Evolutionary conservation across 1,140 invertebrate species (phyloP).

Genomic region (Cyrtorhinus lividipennis): DNA sequence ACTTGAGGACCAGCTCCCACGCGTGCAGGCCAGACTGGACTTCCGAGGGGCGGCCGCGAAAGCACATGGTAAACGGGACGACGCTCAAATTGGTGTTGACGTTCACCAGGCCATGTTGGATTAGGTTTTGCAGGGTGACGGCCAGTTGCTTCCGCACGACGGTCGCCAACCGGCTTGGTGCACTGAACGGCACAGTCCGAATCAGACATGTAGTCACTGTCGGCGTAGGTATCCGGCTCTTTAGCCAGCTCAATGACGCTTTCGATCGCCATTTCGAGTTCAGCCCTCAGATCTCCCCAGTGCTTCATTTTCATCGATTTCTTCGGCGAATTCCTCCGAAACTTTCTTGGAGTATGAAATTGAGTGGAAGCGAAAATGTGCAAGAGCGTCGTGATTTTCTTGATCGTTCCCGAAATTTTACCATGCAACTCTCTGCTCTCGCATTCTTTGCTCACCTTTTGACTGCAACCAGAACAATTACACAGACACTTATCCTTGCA

Average conservation of each 20-base stretch:
- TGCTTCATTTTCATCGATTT: constrained; percentile 72
- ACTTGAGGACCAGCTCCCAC: constrained; percentile 82
- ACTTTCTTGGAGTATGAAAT: constrained; percentile 48
- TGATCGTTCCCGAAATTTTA: constrained; percentile 53
- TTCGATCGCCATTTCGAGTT: constrained; percentile 78
- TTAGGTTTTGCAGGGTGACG: constrained; percentile 70
- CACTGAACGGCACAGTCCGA: constrained; percentile 41
- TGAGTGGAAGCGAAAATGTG: constrained; percentile 88
- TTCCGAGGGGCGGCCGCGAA: constrained; percentile 43
- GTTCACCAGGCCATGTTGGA: constrained; percentile 79
- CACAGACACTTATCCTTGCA: constrained; percentile 17
- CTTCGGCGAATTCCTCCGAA: constrained; percentile 71
- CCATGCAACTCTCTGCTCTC: constrained; percentile 28
- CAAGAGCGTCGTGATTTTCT: constrained; percentile 69
- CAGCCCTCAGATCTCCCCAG: constrained; percentile 85
- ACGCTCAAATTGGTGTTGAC: constrained; percentile 44
- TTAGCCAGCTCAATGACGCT: constrained; percentile 52
- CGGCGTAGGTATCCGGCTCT: constrained; percentile 35
- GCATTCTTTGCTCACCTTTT: constrained; percentile 17
- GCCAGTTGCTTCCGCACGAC: constrained; percentile 85
- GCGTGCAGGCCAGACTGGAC: constrained; percentile 51
- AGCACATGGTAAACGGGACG: constrained; percentile 82
- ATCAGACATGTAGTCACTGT: constrained; percentile 46
- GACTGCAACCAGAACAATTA: constrained; percentile 17
- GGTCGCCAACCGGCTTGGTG: constrained; percentile 61